phyloP scores from a whole-genome alignment of 2,888 invertebrate species.

The Sarcophaga rosellei region DNA sequence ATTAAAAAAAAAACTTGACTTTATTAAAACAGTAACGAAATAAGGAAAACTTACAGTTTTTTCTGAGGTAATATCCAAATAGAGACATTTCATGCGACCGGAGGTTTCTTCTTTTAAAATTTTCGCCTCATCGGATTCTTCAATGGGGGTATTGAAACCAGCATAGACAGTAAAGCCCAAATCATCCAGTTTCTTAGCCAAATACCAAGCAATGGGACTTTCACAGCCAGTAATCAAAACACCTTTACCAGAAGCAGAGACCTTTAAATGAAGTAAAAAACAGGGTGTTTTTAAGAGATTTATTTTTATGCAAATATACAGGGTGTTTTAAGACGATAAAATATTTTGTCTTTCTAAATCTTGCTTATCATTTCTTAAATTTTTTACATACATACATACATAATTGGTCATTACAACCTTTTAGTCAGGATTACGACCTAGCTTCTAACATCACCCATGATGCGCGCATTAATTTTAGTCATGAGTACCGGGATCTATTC shows the following conservation, averaged over 20 bases:
- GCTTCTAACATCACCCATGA: too few species aligned
- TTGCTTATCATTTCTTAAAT: too few species aligned
- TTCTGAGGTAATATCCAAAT: slow-evolving; percentile 91
- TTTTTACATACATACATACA: too few species aligned
- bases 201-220: slow-evolving; percentile 80
- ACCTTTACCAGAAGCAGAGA: slow-evolving; percentile 91
- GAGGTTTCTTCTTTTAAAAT: slow-evolving; percentile 90
- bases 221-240: slow-evolving; percentile 93
- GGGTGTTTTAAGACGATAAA: too few species aligned
- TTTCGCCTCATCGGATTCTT: slow-evolving; percentile 86
- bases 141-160: slow-evolving; percentile 86
- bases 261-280: slow-evolving; percentile 82
- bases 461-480: too few species aligned
- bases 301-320: not conserved
- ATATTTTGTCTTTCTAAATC: too few species aligned
- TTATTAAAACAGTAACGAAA: not conserved
- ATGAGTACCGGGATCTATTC: too few species aligned
- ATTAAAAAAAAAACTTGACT: slow-evolving; percentile 43
- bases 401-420: too few species aligned
- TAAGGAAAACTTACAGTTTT: slow-evolving; percentile 82
- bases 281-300: not conserved
- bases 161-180: slow-evolving; percentile 95
- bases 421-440: too few species aligned
- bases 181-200: slow-evolving; percentile 91
- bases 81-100: slow-evolving; percentile 87